phyloP scores from a whole-genome alignment of 1,140 invertebrate species.

The Nasonia vitripennis region DNA sequence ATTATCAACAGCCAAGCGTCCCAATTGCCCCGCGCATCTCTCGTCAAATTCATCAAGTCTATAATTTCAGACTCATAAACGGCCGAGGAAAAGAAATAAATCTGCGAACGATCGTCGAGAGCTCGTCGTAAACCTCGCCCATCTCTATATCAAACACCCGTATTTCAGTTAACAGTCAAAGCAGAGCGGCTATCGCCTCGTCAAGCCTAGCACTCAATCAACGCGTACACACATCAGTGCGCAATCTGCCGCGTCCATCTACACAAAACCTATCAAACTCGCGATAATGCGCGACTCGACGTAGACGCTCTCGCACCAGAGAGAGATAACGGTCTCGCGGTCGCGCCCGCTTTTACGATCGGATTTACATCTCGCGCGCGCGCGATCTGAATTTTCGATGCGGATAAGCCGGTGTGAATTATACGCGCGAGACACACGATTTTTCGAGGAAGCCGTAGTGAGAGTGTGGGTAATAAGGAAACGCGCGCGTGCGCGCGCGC shows the following conservation, averaged over 20 bases:
- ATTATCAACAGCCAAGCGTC: no score
- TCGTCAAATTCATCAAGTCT: no score
- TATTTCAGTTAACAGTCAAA: constrained; percentile 3
- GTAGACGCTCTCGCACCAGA: neutral
- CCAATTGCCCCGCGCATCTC: no score
- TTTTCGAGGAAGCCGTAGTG: neutral
- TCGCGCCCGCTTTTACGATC: constrained; percentile 27
- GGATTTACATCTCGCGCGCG: constrained; percentile 34
- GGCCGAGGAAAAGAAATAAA: neutral
- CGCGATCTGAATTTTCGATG: constrained; percentile 40
- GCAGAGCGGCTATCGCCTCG: neutral
- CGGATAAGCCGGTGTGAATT: constrained; percentile 25
- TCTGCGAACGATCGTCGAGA: neutral
- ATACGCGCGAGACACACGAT: neutral
- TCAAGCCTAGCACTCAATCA: constrained; percentile 16
- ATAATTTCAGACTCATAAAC: neutral
- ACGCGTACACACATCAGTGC: neutral
- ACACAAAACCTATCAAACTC: neutral
- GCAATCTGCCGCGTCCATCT: constrained; percentile 21
- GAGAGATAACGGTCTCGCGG: constrained; percentile 26
- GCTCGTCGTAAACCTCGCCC: neutral
- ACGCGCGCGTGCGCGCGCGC: neutral
- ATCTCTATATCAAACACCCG: constrained; percentile 15
- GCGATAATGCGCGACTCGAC: neutral
- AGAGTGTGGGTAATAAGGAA: neutral